Percentiles rank a stretch among this genome's conserved stretches.
Conservation (phyloP, 1,140 invertebrate genomes). For the Pseudomyrmex pallidus region DNA sequence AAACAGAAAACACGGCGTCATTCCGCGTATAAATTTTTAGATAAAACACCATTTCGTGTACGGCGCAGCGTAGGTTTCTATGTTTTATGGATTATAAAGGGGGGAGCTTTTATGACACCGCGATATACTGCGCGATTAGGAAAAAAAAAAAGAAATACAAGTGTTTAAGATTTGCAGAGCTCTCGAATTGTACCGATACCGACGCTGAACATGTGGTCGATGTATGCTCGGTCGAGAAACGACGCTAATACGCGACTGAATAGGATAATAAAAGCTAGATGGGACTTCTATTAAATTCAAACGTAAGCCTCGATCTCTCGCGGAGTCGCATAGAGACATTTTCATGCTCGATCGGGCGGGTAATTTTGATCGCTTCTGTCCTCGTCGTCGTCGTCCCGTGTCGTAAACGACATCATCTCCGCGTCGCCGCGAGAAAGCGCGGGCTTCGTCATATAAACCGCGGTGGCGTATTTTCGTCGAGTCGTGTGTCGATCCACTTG, state of each 20-base stretch:
- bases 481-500: slow-evolving; percentile 33
- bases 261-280: slow-evolving; percentile 23
- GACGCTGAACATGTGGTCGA: background rate
- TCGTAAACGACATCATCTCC: slow-evolving; percentile 52
- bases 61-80: too few species aligned
- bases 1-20: background rate
- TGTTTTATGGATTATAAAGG: too few species aligned
- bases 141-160: background rate
- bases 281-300: slow-evolving; percentile 54
- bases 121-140: too few species aligned
- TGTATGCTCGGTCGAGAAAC: background rate
- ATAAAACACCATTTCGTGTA: background rate
- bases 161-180: background rate
- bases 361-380: slow-evolving; percentile 53
- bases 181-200: background rate
- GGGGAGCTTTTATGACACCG: too few species aligned
- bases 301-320: slow-evolving; percentile 24
- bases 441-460: slow-evolving; percentile 49
- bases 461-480: slow-evolving; percentile 28
- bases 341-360: slow-evolving; percentile 46
- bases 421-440: slow-evolving; percentile 27
- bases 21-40: background rate
- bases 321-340: slow-evolving; percentile 26
- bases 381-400: slow-evolving; percentile 1
- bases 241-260: background rate